Evolutionary conservation across 2,888 invertebrate species (phyloP).

Genomic region (Cerastis rubricosa): DNA sequence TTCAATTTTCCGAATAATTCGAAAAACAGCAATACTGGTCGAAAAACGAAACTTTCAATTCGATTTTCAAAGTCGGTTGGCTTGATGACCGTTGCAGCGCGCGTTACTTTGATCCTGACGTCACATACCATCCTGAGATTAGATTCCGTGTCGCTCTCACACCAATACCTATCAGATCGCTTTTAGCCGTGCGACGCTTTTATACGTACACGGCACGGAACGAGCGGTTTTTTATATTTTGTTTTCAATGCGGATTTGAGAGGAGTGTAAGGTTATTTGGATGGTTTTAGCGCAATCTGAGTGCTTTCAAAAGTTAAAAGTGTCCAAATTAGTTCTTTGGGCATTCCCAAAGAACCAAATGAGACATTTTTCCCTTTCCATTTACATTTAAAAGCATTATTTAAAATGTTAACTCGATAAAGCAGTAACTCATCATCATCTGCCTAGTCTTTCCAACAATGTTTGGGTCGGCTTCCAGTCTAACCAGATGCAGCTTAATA

Average conservation of each 20-base stretch:
- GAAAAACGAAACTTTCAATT: constrained; percentile 40
- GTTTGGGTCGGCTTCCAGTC: no score
- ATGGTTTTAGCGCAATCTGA: constrained; percentile 11
- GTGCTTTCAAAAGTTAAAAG: constrained; percentile 28
- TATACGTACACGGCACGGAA: constrained; percentile 29
- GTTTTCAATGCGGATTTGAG: constrained; percentile 34
- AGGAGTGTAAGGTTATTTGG: constrained; percentile 36
- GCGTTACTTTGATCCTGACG: constrained; percentile 54
- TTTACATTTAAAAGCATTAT: no score
- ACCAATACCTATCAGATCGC: constrained; percentile 59
- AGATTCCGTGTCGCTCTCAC: constrained; percentile 59
- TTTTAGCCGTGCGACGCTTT: constrained; percentile 56
- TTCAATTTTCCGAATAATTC: constrained; percentile 5
- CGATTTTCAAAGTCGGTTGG: constrained; percentile 48
- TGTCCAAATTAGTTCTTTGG: not conserved
- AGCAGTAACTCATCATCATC: not conserved
- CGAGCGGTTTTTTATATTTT: constrained; percentile 22
- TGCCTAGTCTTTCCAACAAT: no score
- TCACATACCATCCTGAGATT: constrained; percentile 61
- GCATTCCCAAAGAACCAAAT: no score
- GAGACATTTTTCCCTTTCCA: no score
- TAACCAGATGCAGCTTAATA: no score
- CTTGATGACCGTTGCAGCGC: constrained; percentile 57
- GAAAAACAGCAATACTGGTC: constrained; percentile 5
- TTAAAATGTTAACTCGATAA: not conserved